Evolutionary conservation across 2,888 invertebrate genomes (phyloP).

Genomic region (Lycia hirtaria): DNA sequence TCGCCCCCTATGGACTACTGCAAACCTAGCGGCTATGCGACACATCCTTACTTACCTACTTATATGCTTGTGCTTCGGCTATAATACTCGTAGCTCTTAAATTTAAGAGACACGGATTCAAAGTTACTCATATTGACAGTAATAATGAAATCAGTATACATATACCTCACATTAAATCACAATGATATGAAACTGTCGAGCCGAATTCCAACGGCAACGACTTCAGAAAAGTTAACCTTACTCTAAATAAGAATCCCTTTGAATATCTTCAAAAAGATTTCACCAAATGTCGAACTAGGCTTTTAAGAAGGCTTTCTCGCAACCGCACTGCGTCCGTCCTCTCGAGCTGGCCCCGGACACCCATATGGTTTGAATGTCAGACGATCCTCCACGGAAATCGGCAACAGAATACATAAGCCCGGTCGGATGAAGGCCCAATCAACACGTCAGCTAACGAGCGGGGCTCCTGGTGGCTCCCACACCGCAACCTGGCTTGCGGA

Average conservation of each 20-base stretch:
- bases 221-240: too few relatives aligned
- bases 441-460: constrained; percentile 24
- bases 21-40: too few relatives aligned
- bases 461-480: constrained; percentile 2
- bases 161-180: too few relatives aligned
- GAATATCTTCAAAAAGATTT: neutral
- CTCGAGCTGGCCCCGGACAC: constrained; percentile 1
- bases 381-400: constrained; percentile 20
- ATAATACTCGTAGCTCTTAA: too few relatives aligned
- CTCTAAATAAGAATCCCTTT: neutral
- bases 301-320: neutral
- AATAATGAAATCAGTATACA: too few relatives aligned
- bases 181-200: too few relatives aligned
- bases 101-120: too few relatives aligned
- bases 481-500: constrained; percentile 15
- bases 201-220: too few relatives aligned
- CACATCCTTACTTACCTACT: too few relatives aligned
- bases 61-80: too few relatives aligned
- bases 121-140: too few relatives aligned
- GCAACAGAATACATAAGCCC: constrained; percentile 25
- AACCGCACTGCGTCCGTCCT: neutral
- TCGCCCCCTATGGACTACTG: too few relatives aligned
- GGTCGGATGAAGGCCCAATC: constrained; percentile 24
- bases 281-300: neutral
- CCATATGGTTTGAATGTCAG: constrained; percentile 15